Evolutionary conservation across 2,113 vertebrate genomes (phyloP), one percentile per base, ranked within the genome.

Genomic region (Corythoichthys intestinalis): DNA sequence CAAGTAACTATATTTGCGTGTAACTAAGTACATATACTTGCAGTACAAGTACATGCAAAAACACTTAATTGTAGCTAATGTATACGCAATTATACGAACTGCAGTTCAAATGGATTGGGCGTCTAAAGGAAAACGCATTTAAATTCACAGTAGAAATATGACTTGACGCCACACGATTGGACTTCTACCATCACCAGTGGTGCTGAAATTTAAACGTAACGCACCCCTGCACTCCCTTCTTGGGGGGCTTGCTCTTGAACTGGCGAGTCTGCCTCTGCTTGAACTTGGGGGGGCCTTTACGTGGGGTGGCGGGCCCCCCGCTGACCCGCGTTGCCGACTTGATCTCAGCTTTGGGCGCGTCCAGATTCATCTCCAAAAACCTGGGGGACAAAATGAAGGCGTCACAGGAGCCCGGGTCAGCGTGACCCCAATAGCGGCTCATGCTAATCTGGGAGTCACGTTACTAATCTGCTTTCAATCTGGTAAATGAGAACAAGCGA

Each of bases 231-330:
- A 97, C 70, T 1, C 97, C 97, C 82, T 97, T 97, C 88, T 97
- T 97, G 2, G 95, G 97, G 2, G 95, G 96, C 80, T 97, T 98
- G 95, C 96, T 98, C 89, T 98, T 98, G 90, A 98, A 98, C 87
- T 98, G 96, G 17, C 96, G 92, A 5, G 96, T 97, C 85, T 97
- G 95, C 83, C 96, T 91, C 85, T 98, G 96, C 77, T 98, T 98
- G 90, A 98, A 98, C 77, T 96, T 98, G 64, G 95, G 93, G 0
- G 97, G 95, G 7, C 96, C 96, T 83, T 97, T 98, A 59, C 96
- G 92, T 39, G 97, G 95, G 10, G 96, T 96, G 78, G 94, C 94
- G 0, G 97, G 97, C 48, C 97, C 96, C 17, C 96, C 96, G 0
- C 57, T 91, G 70, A 98, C 95, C 17, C 94, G 90, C 0, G 97